Conservation (phyloP, 2,113 vertebrate species). For the Colinus virginianus region DNA sequence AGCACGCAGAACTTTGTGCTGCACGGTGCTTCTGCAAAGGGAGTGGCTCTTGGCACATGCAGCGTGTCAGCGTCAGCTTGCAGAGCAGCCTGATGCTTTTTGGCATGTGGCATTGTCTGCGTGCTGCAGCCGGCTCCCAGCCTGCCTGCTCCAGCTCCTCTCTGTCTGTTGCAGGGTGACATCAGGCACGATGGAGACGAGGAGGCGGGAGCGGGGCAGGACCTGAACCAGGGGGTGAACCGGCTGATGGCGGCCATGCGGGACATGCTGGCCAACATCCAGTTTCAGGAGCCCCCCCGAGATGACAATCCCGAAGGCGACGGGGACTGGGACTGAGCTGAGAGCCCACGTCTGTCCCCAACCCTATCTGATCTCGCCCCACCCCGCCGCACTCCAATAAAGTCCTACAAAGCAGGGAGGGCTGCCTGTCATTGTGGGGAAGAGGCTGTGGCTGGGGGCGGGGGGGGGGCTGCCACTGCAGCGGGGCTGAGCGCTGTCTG, state of each 20-base stretch:
- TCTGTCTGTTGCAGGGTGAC: conserved; percentile 78
- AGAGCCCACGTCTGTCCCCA: accelerated
- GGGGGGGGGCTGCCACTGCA: accelerated
- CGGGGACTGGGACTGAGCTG: conserved; percentile 89
- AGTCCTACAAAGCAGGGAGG: not conserved
- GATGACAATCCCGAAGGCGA: conserved; percentile 81
- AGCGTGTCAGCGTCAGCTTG: not conserved
- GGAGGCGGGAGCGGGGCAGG: conserved; percentile 87
- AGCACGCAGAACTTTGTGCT: not conserved
- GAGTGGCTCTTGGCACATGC: not conserved
- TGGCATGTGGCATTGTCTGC: not conserved
- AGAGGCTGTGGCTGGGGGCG: not conserved
- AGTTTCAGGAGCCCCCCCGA: conserved; percentile 87
- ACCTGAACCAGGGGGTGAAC: conserved; percentile 93
- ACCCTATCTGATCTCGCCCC: not conserved
- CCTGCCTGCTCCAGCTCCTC: accelerated
- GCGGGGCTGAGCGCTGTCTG: accelerated
- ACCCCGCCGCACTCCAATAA: conserved; percentile 1
- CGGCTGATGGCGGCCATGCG: conserved; percentile 95
- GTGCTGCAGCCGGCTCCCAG: not conserved
- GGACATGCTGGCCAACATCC: conserved; percentile 97
- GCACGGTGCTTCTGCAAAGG: not conserved
- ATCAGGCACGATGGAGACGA: conserved; percentile 81
- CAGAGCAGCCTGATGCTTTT: not conserved
- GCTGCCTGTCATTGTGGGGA: accelerated